Evolutionary conservation across 2,888 invertebrate genomes (phyloP).

Genomic region (Pemphredon lugubris): DNA sequence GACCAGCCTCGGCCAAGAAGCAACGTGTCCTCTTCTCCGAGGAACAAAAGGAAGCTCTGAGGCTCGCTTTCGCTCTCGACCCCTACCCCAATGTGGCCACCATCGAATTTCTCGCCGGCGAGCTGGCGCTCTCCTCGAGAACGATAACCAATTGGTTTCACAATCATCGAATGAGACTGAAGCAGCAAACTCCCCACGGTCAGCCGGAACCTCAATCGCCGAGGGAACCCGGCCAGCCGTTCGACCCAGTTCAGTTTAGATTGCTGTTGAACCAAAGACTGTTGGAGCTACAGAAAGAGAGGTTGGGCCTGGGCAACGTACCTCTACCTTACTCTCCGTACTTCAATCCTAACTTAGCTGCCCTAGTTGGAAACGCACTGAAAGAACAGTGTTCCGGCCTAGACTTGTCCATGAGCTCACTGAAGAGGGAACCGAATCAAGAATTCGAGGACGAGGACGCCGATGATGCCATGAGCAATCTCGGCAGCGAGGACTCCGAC

Average conservation of each 20-base stretch:
- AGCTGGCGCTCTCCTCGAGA: constrained; percentile 94
- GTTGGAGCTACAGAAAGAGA: constrained; percentile 92
- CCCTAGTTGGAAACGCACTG: constrained; percentile 87
- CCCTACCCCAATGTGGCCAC: constrained; percentile 98
- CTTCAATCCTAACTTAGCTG: constrained; percentile 90
- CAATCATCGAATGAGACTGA: constrained; percentile 99
- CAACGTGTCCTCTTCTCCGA: constrained; percentile 98
- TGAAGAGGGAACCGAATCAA: constrained; percentile 90
- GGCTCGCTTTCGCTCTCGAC: constrained; percentile 96
- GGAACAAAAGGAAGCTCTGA: constrained; percentile 97
- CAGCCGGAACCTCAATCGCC: constrained; percentile 88
- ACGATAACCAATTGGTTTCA: constrained; percentile 99
- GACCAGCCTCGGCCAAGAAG: constrained; percentile 94
- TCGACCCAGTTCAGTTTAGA: constrained; percentile 96
- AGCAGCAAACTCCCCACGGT: constrained; percentile 93
- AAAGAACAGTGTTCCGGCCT: constrained; percentile 93
- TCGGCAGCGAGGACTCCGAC: constrained; percentile 87
- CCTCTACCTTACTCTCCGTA: constrained; percentile 90
- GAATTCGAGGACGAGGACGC: constrained; percentile 88
- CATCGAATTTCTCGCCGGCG: constrained; percentile 96
- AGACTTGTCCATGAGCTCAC: constrained; percentile 91
- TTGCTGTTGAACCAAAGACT: constrained; percentile 93
- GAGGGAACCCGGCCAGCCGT: constrained; percentile 89
- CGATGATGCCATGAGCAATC: constrained; percentile 87
- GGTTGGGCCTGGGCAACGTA: constrained; percentile 89